Conservation (phyloP, 2,888 invertebrate genomes). For the Drosophila macrospina region DNA sequence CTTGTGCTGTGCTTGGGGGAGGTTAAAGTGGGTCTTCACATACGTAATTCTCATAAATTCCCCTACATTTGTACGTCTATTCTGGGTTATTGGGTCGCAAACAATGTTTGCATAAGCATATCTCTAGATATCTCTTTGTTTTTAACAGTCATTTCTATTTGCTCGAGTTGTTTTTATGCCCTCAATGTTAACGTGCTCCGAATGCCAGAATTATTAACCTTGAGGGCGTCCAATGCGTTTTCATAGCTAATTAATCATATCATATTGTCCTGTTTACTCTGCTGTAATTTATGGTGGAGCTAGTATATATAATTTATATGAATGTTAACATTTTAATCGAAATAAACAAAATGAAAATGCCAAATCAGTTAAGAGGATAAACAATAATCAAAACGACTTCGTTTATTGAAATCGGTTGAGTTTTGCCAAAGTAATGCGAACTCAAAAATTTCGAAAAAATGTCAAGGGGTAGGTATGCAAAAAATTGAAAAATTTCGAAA, state of each 20-base stretch:
- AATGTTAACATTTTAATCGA: too few relatives aligned
- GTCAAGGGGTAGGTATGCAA: too few relatives aligned
- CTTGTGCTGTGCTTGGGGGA: background rate
- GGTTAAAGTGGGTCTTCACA: background rate
- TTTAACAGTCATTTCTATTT: slow-evolving; percentile 45
- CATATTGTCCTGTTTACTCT: slow-evolving; percentile 41
- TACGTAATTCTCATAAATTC: slow-evolving; percentile 17
- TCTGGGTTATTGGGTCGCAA: slow-evolving; percentile 39
- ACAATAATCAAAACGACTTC: too few relatives aligned
- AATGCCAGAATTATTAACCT: slow-evolving; percentile 37
- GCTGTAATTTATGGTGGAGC: slow-evolving; percentile 43
- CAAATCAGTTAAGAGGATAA: too few relatives aligned
- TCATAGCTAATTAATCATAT: slow-evolving; percentile 71
- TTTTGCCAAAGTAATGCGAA: too few relatives aligned
- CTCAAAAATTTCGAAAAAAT: too few relatives aligned
- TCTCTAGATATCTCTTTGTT: slow-evolving; percentile 35
- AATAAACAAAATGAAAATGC: too few relatives aligned
- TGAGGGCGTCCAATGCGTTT: slow-evolving; percentile 66
- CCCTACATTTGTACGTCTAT: slow-evolving; percentile 18
- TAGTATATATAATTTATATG: background rate
- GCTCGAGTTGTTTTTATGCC: slow-evolving; percentile 53
- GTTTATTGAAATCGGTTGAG: too few relatives aligned
- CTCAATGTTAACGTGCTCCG: slow-evolving; percentile 54
- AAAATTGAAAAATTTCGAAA: too few relatives aligned
- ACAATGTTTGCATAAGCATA: slow-evolving; percentile 47